Conservation (phyloP, 2,888 invertebrate genomes). For the Augiades crinisus region DNA sequence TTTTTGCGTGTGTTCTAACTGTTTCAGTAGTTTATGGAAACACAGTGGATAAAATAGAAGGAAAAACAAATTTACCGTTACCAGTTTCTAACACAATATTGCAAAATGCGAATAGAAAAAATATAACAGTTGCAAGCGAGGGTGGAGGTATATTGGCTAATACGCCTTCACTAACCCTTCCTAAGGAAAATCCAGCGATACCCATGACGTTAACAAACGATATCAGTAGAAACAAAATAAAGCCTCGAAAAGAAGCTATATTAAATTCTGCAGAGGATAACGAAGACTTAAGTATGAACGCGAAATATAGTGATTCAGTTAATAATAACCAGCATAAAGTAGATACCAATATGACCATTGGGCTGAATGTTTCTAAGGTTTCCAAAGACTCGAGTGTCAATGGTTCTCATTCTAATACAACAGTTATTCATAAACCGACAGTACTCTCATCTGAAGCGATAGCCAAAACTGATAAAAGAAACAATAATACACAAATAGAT, state of each 20-base stretch:
- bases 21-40: conserved; percentile 10
- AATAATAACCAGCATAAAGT: conserved; percentile 10
- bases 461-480: conserved; percentile 41
- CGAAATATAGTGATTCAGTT: conserved; percentile 18
- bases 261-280: conserved; percentile 30
- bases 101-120: conserved; percentile 34
- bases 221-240: conserved; percentile 45
- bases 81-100: neutral
- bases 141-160: conserved; percentile 51
- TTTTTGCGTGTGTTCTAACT: conserved; percentile 14
- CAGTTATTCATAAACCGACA: conserved; percentile 50
- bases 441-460: conserved; percentile 52
- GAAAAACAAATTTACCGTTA: conserved; percentile 6
- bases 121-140: conserved; percentile 48
- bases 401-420: conserved; percentile 29
- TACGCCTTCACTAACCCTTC: conserved; percentile 38
- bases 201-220: conserved; percentile 48
- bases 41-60: conserved; percentile 1
- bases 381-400: neutral
- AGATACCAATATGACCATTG: conserved; percentile 25
- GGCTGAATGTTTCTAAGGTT: conserved; percentile 27
- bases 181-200: conserved; percentile 44
- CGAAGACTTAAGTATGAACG: conserved; percentile 13
- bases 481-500: conserved; percentile 28
- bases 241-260: conserved; percentile 39